Evolutionary conservation across 2,888 invertebrate genomes (phyloP).

Genomic region (Beris morrisii): DNA sequence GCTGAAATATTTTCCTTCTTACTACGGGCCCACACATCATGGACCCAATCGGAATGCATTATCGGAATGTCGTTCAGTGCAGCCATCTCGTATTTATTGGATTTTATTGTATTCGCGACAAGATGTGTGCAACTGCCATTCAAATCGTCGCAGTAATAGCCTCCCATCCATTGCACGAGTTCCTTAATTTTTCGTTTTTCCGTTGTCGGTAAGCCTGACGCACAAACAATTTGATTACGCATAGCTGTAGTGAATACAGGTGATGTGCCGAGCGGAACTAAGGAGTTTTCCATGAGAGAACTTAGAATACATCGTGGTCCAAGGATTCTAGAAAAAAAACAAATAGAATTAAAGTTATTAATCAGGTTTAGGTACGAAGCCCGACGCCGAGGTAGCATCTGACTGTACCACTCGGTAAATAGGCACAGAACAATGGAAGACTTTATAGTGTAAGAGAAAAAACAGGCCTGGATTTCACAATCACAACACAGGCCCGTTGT

Average conservation of each 20-base stretch:
- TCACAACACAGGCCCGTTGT: too few species aligned
- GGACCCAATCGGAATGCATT: conserved; percentile 78
- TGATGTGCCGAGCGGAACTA: conserved; percentile 73
- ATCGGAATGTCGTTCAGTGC: conserved; percentile 62
- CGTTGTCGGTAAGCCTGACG: conserved; percentile 62
- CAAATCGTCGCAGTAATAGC: conserved; percentile 66
- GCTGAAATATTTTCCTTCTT: conserved; percentile 64
- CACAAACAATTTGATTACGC: conserved; percentile 69
- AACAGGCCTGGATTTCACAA: too few species aligned
- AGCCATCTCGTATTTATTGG: conserved; percentile 72
- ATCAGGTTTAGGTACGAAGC: too few species aligned
- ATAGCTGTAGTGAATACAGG: conserved; percentile 84
- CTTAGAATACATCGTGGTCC: conserved; percentile 80
- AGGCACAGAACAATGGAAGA: too few species aligned
- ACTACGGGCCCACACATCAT: conserved; percentile 76
- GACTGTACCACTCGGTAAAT: too few species aligned
- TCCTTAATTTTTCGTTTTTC: conserved; percentile 62
- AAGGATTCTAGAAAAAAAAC: conserved; percentile 64
- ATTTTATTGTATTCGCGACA: conserved; percentile 74
- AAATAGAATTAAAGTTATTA: too few species aligned
- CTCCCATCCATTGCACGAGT: conserved; percentile 77
- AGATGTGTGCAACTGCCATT: conserved; percentile 76
- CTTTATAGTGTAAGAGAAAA: too few species aligned
- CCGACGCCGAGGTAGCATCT: too few species aligned
- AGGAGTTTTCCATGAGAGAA: conserved; percentile 70